Evolutionary conservation across 1,140 invertebrate species (phyloP), one percentile per base, ranked within the genome.

Genomic region (Drosophila arizonae): DNA sequence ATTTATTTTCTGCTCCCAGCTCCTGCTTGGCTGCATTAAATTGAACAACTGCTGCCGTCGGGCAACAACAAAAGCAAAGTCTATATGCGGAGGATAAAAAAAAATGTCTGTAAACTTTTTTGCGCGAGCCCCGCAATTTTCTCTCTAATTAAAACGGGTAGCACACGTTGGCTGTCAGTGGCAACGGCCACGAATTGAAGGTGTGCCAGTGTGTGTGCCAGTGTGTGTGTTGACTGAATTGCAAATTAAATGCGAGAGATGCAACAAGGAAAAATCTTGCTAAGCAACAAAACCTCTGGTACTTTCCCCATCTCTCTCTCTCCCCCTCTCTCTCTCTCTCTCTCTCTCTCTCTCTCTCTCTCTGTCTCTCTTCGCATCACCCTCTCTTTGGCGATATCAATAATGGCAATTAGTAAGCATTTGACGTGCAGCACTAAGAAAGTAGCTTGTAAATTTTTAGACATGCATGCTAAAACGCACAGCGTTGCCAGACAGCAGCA

Each of bases 21-120:
- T 36, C 10, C 3, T 9, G 2, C 33, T 6, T 21, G 74, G 60
- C 52, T 60, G 58, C 77, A 79, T 79, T 79, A 71, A 75, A 79
- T 76, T 75, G 77, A 79, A 79, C 65, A 79, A 79, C 72, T 79
- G 61, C 58, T 56, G 33, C 67, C 43, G 75, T 6, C 8, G 5
- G 64, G 36, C 41, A 60, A 17, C 11, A 21, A 56, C 76, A 80
- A 67, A 64, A 72, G 50, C 45, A 73, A 73, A 70, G 50, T 43
- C 21, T 48, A 50, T 52, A 51, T 50, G 11, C 24, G 9, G 45
- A 48, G 26, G 15, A 57, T 60, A 21, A 50, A 15, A 36, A 36
- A 48, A 43, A 69, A 76, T 58, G 79, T 81, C 79, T 77, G 79
- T 48, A 46, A 81, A 81, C 52, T 81, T 81, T 81, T 80, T 55